phyloP scores from a whole-genome alignment of 2,113 vertebrate species.

The Actenoides lindsayi region DNA sequence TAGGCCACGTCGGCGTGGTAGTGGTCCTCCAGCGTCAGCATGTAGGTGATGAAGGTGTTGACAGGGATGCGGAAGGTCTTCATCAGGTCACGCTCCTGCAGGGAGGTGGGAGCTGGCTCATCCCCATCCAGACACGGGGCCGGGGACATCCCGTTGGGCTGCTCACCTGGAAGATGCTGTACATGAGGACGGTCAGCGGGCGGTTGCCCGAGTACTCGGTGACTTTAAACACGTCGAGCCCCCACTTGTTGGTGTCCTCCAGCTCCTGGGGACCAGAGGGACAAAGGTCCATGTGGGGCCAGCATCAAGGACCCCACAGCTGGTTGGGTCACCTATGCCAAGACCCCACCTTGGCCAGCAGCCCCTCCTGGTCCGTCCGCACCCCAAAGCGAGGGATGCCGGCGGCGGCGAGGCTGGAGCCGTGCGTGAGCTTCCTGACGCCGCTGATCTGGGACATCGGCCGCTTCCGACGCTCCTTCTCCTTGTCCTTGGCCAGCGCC shows the following conservation, averaged over 20 bases:
- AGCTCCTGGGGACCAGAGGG: conserved; percentile 79
- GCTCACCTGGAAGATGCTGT: conserved; percentile 91
- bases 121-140: accelerated
- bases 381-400: conserved; percentile 89
- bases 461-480: conserved; percentile 75
- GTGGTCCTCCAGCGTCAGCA: conserved; percentile 91
- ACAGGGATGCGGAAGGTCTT: conserved; percentile 91
- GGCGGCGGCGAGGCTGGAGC: conserved; percentile 74
- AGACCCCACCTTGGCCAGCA: conserved; percentile 83
- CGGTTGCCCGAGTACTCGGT: conserved; percentile 86
- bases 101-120: not conserved
- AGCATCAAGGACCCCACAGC: accelerated
- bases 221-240: conserved; percentile 89
- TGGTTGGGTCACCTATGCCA: accelerated
- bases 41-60: conserved; percentile 88
- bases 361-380: conserved; percentile 81
- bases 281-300: not conserved
- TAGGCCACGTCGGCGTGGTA: conserved; percentile 90
- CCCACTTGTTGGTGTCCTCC: conserved; percentile 89
- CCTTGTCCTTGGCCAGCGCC: conserved; percentile 79
- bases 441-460: conserved; percentile 91
- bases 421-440: conserved; percentile 79
- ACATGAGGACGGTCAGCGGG: conserved; percentile 89
- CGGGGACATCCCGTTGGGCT: accelerated
- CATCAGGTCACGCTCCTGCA: conserved; percentile 88